phyloP scores from a whole-genome alignment of 2,113 vertebrate genomes.

The Micronycteris hirsuta region DNA sequence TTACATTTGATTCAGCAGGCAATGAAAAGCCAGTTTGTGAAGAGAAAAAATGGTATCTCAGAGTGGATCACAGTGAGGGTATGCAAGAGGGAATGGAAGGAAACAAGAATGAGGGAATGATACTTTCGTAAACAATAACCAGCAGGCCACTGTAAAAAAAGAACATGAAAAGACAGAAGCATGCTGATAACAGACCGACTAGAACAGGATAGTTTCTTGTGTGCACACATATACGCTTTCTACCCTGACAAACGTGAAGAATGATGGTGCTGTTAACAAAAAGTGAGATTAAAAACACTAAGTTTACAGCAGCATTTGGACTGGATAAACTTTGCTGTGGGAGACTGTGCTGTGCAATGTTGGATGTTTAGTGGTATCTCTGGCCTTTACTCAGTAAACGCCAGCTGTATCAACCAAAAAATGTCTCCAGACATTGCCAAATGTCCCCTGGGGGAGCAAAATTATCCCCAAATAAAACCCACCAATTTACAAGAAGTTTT shows the following conservation, averaged over 20 bases:
- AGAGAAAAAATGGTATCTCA: background rate
- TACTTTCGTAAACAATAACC: background rate
- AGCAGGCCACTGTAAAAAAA: background rate
- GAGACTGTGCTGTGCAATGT: background rate
- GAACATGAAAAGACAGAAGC: background rate
- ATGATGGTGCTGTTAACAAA: background rate
- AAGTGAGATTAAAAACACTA: background rate
- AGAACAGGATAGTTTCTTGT: background rate
- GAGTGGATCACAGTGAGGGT: background rate
- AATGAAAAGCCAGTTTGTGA: background rate
- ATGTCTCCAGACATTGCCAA: background rate
- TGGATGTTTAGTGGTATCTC: background rate
- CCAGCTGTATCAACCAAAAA: background rate
- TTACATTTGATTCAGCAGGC: conserved; percentile 21
- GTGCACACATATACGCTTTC: background rate
- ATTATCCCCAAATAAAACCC: background rate
- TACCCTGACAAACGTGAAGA: background rate
- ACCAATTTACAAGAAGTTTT: background rate
- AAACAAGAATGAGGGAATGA: background rate
- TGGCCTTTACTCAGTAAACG: background rate
- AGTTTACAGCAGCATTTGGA: background rate
- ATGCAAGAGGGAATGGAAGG: background rate
- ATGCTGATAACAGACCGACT: background rate
- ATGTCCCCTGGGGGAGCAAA: background rate
- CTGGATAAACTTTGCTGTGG: background rate